phyloP scores from a whole-genome alignment of 2,888 invertebrate species.

The Pammene fasciana region DNA sequence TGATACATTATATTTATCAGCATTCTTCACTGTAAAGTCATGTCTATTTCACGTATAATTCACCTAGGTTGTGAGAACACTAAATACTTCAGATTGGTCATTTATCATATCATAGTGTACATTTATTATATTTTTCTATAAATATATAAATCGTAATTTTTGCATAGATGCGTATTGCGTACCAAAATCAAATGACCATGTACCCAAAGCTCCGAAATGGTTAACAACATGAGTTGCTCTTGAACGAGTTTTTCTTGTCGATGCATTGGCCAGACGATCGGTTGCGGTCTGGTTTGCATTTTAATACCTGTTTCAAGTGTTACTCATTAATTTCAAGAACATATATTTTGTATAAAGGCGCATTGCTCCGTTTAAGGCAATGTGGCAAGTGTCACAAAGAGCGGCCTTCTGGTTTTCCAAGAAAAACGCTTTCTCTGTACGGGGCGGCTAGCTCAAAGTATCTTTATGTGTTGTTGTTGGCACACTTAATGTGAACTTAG shows the following conservation, averaged over 20 bases:
- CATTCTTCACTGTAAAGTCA: conserved; percentile 27
- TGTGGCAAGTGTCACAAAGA: conserved; percentile 36
- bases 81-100: not conserved
- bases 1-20: conserved; percentile 30
- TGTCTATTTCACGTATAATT: conserved; percentile 9
- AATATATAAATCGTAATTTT: not conserved
- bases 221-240: conserved; percentile 29
- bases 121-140: too few species aligned
- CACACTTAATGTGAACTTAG: conserved; percentile 37
- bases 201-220: conserved; percentile 13
- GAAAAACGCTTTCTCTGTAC: conserved; percentile 75
- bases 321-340: conserved; percentile 36
- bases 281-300: conserved; percentile 36
- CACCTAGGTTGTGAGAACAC: not conserved
- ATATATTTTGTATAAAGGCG: conserved; percentile 21
- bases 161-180: not conserved
- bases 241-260: conserved; percentile 37
- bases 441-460: conserved; percentile 56
- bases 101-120: not conserved
- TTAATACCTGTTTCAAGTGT: conserved; percentile 39
- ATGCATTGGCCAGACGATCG: conserved; percentile 34
- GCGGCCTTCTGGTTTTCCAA: conserved; percentile 54
- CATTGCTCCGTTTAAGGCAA: conserved; percentile 17
- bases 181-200: not conserved
- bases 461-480: conserved; percentile 41